Evolutionary conservation across 1,140 invertebrate genomes (phyloP).

Genomic region (Tetragonula clypearis): DNA sequence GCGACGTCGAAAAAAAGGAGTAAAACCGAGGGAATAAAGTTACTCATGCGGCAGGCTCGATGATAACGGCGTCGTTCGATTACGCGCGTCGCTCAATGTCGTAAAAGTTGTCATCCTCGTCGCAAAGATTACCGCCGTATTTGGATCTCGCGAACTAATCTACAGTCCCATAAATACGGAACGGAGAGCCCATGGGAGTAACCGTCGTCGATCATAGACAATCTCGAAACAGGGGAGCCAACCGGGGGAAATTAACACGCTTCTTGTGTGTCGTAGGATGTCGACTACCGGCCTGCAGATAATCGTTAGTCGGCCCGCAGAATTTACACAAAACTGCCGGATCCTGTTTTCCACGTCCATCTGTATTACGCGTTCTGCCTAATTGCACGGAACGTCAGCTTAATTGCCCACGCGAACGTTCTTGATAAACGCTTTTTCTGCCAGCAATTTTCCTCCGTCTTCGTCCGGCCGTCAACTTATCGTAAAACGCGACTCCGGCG

Average conservation of each 20-base stretch:
- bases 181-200: constrained; percentile 30
- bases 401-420: constrained; percentile 29
- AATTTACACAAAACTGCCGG: neutral
- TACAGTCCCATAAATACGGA: constrained; percentile 49
- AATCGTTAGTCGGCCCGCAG: constrained; percentile 21
- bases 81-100: constrained; percentile 11
- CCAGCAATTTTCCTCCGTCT: constrained; percentile 49
- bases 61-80: constrained; percentile 53
- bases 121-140: constrained; percentile 10
- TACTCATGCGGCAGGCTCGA: constrained; percentile 36
- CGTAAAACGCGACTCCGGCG: neutral
- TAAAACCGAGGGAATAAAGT: constrained; percentile 8
- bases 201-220: constrained; percentile 27
- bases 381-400: constrained; percentile 45
- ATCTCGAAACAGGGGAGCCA: constrained; percentile 20
- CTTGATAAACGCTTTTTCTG: constrained; percentile 41
- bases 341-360: constrained; percentile 34
- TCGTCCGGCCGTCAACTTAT: constrained; percentile 16
- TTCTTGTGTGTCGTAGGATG: constrained; percentile 32
- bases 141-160: constrained; percentile 39
- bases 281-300: constrained; percentile 21
- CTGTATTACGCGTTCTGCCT: constrained; percentile 36
- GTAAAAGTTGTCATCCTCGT: constrained; percentile 38
- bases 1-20: neutral
- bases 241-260: constrained; percentile 47